Conservation (phyloP, 1,140 invertebrate species). For the Drosophila triauraria region DNA sequence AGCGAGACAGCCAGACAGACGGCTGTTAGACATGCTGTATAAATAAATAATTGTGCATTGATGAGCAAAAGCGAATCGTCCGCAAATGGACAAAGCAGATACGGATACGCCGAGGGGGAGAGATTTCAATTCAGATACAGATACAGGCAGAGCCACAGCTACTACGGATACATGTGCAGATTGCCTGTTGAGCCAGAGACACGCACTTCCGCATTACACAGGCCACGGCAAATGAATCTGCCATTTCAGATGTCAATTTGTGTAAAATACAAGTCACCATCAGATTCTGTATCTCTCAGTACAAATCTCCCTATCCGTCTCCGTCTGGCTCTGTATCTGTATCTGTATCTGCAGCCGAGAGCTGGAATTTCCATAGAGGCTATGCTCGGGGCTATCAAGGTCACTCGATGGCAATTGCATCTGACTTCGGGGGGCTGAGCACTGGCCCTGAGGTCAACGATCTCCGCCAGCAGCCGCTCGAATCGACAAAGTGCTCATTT, state of each 20-base stretch:
- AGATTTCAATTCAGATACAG: slow-evolving; percentile 7
- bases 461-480: slow-evolving; percentile 16
- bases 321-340: not conserved
- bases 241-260: slow-evolving; percentile 75
- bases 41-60: slow-evolving; percentile 71
- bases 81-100: slow-evolving; percentile 50
- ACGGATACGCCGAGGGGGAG: slow-evolving; percentile 12
- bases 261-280: slow-evolving; percentile 52
- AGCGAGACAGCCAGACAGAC: slow-evolving; percentile 32
- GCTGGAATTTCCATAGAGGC: slow-evolving; percentile 7
- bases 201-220: slow-evolving; percentile 68
- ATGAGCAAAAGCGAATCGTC: slow-evolving; percentile 56
- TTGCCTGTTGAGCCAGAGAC: slow-evolving; percentile 50
- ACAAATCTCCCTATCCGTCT: slow-evolving; percentile 3
- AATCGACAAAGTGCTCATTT: slow-evolving; percentile 45
- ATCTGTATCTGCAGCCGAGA: slow-evolving; percentile 21
- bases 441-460: slow-evolving; percentile 38
- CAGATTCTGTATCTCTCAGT: slow-evolving; percentile 9
- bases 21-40: slow-evolving; percentile 61
- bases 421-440: slow-evolving; percentile 1
- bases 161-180: slow-evolving; percentile 14
- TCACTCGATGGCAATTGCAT: slow-evolving; percentile 54
- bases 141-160: slow-evolving; percentile 15
- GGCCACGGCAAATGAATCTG: slow-evolving; percentile 64
- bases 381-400: slow-evolving; percentile 37